Conservation (phyloP, 2,113 vertebrate species). For the Campylomormyrus tamandua region DNA sequence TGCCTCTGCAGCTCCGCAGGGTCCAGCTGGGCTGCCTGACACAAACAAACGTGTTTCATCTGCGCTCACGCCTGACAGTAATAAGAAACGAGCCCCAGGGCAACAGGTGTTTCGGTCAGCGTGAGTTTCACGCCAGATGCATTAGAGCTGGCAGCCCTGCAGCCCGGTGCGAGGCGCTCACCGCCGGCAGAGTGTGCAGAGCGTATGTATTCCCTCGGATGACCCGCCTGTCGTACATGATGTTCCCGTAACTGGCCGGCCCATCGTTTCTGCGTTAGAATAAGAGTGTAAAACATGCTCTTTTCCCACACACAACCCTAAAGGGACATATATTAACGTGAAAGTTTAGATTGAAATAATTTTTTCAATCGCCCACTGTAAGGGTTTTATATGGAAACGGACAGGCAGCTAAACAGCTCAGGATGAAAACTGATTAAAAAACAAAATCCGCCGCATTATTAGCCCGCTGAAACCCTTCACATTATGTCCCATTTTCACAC, state of each 20-base stretch:
- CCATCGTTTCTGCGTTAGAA: slow-evolving; percentile 55
- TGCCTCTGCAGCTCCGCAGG: slow-evolving; percentile 57
- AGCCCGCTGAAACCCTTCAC: not conserved
- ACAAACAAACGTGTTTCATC: not conserved
- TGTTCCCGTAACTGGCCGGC: slow-evolving; percentile 59
- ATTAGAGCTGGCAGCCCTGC: not conserved
- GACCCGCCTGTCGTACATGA: slow-evolving; percentile 83
- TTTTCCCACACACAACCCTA: not conserved
- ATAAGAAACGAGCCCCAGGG: not conserved
- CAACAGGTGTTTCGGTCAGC: not conserved
- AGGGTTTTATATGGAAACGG: not conserved
- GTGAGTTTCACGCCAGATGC: not conserved
- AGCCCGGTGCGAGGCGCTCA: slow-evolving; percentile 30
- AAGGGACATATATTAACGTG: not conserved
- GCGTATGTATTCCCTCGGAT: slow-evolving; percentile 81
- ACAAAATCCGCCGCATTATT: not conserved
- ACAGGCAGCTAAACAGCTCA: not conserved
- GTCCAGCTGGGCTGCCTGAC: slow-evolving; percentile 54
- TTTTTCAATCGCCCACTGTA: not conserved
- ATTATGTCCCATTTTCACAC: not conserved
- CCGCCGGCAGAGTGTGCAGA: slow-evolving; percentile 48
- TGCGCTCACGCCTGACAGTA: not conserved
- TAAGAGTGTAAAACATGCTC: slow-evolving; percentile 1
- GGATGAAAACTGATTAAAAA: not conserved
- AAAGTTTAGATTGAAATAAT: not conserved